Evolutionary conservation across 1,140 invertebrate species (phyloP), one percentile per base, ranked within the genome.

Genomic region (Matsumurasca onukii): DNA sequence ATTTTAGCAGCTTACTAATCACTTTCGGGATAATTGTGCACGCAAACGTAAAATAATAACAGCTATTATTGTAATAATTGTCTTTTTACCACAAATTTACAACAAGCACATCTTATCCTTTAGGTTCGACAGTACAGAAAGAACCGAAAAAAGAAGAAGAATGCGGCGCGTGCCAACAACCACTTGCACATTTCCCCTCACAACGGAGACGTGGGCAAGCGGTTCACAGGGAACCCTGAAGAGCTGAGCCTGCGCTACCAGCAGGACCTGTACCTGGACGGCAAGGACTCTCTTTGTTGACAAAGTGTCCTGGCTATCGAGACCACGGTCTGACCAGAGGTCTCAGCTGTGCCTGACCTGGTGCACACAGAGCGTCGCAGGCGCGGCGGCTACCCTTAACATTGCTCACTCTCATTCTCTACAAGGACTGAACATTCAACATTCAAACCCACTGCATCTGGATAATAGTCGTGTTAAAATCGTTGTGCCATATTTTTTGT

Each of bases 221-320:
- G 81, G 67, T 79, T 78, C 17, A 74, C 67, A 12, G 73, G 63
- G 68, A 71, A 70, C 0, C 69, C 73, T 31, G 70, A 75, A 81
- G 86, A 83, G 80, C 80, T 80, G 69, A 87, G 86, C 75, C 83
- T 86, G 71, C 86, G 88, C 70, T 82, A 86, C 62, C 88, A 89
- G 78, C n/a, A n/a, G 81, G 86, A 83, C 80, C 80, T 80, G 69
- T 87, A 86, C 75, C 83, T 86, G 71, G 86, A 88, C 70, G 83
- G 86, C 62, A 89, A 89, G 78, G 87, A 89, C 76, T 86, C 84
- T 76, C 86, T 89, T 79, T 89, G 87, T 89, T 89, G 88, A 89
- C 87, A 86, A 77, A 84, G 82, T 76, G 85, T 84, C 73, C 78
- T 82, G 70, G 79, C 80, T 76, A 80, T 87, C 76, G 86, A 88